These are phyloP conservation scores for Fissipunctia ypsillon DNA, from an alignment of 2,888 invertebrate species.

Conservation along the genomic window DNA sequence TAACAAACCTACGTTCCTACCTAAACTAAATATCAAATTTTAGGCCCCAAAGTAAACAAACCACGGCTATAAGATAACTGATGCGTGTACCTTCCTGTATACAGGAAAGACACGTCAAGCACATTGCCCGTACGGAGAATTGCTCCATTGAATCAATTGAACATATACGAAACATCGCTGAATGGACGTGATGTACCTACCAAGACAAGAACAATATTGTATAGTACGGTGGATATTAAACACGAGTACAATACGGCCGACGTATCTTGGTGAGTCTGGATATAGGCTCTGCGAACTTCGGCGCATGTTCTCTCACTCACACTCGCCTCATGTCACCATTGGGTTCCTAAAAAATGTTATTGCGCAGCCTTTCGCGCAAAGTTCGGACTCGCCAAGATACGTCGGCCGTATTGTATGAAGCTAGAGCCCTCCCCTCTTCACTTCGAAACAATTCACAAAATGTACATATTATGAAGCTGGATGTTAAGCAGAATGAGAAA, in stretches of 20 bases:
- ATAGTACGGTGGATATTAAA: slow-evolving; percentile 24
- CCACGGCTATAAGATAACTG: slow-evolving; percentile 9
- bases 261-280: too few relatives aligned
- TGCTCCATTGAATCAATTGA: slow-evolving; percentile 41
- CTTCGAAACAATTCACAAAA: slow-evolving; percentile 63
- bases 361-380: too few relatives aligned
- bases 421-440: slow-evolving; percentile 50
- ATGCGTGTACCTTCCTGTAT: slow-evolving; percentile 12
- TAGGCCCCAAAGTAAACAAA: background rate
- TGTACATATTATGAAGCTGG: background rate
- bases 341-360: too few relatives aligned
- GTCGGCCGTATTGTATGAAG: too few relatives aligned
- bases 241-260: too few relatives aligned
- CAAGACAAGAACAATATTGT: slow-evolving; percentile 34
- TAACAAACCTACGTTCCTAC: background rate
- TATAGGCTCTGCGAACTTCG: too few relatives aligned
- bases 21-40: slow-evolving; percentile 1
- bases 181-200: slow-evolving; percentile 60
- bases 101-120: slow-evolving; percentile 15
- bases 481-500: background rate
- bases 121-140: slow-evolving; percentile 21
- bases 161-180: slow-evolving; percentile 55
- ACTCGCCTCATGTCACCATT: too few relatives aligned
- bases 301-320: too few relatives aligned
- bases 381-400: too few relatives aligned